phyloP scores from a whole-genome alignment of 2,888 invertebrate species.

The Lasioglossum morio region DNA sequence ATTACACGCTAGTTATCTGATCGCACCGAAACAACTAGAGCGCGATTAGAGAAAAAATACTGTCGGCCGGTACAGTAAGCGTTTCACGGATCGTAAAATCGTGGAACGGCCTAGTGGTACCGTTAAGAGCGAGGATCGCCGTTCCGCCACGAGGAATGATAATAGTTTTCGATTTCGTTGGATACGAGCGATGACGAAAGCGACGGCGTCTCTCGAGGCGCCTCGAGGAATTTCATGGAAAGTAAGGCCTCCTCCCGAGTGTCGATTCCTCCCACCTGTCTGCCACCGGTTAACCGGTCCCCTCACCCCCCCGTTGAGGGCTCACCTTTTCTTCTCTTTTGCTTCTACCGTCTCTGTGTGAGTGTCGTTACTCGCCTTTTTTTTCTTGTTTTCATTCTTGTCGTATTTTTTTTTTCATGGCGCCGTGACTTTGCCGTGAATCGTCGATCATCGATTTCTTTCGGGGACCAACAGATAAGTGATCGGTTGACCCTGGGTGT shows the following conservation, averaged over 20 bases:
- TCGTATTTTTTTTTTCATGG: neutral
- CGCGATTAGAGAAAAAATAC: neutral
- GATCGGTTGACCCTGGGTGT: constrained; percentile 8
- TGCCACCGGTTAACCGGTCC: constrained; percentile 58
- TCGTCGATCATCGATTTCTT: neutral
- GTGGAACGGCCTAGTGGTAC: constrained; percentile 17
- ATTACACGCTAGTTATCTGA: neutral
- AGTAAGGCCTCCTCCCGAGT: constrained; percentile 60
- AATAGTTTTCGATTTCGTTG: constrained; percentile 68
- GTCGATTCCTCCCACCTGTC: constrained; percentile 41
- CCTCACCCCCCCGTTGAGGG: constrained; percentile 40
- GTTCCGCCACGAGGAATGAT: constrained; percentile 12
- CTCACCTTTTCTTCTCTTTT: constrained; percentile 19
- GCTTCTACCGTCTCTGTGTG: neutral
- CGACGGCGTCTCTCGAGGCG: constrained; percentile 55
- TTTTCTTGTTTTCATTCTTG: neutral
- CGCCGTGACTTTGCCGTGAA: neutral
- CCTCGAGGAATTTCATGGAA: constrained; percentile 70
- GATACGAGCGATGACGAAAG: constrained; percentile 66
- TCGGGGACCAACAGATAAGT: neutral
- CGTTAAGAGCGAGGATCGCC: constrained; percentile 12
- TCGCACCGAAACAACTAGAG: neutral
- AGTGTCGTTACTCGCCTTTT: neutral
- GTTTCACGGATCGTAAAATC: constrained; percentile 14
- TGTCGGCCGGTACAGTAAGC: neutral